These are phyloP conservation scores for Orthosia gracilis DNA, from an alignment of 2,888 invertebrate species.

Conservation along the genomic window DNA sequence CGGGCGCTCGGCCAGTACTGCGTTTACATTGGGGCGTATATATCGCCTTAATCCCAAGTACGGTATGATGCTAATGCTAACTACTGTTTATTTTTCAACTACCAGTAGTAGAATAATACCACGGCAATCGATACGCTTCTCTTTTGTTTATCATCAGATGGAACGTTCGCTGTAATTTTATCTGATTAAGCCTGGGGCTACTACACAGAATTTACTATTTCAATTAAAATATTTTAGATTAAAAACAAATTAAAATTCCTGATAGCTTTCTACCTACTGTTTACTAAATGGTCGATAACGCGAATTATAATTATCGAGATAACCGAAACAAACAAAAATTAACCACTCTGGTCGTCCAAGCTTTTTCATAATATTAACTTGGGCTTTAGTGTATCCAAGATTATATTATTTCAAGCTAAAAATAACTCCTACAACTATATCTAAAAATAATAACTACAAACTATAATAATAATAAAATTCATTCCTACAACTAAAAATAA, in stretches of 20 bases:
- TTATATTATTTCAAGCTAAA: neutral
- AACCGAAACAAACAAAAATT: neutral
- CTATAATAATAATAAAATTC: no score
- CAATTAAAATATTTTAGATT: constrained; percentile 13
- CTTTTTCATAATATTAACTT: neutral
- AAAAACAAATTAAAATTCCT: neutral
- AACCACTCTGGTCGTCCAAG: neutral
- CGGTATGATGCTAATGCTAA: neutral
- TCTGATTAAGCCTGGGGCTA: neutral
- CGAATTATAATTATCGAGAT: neutral
- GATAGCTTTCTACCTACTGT: neutral
- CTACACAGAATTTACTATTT: constrained; percentile 8
- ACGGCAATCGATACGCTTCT: neutral
- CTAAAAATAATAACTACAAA: no score
- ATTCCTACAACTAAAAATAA: constrained; percentile 14
- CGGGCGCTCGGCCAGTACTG: no score
- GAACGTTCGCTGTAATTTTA: constrained; percentile 4
- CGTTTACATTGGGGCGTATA: no score
- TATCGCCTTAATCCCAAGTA: neutral
- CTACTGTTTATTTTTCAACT: constrained; percentile 5
- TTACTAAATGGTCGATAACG: neutral
- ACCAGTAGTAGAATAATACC: neutral
- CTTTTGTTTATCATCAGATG: neutral
- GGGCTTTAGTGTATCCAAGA: neutral
- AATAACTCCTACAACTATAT: neutral